Evolutionary conservation across 2,888 invertebrate genomes (phyloP), one percentile per base, ranked within the genome.

Genomic region (Diadegma fenestrale): DNA sequence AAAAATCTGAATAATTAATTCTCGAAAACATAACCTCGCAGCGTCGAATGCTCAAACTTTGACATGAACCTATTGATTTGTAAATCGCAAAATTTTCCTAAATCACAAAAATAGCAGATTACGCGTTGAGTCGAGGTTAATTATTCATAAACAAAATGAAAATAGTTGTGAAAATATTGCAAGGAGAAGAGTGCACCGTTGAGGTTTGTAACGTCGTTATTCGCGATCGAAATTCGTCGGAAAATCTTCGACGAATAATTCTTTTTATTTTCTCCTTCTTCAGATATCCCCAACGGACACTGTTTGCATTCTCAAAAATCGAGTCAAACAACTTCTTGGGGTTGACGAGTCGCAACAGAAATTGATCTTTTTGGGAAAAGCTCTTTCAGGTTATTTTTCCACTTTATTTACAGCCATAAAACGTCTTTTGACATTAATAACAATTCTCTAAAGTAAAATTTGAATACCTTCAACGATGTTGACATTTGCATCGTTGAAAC

Each of bases 261-360:
- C 19, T 12, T 37, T 26, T 12, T 48, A 68, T 43, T 37, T 2
- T 54, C 43, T 69, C 83, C 71, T 51, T 61, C 85, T 87, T 12
- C 80, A 94, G 94, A 92, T 94, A 86, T 88, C 91, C 79, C 93
- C 93, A 58, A 89, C 92, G 12, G 94, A 94, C 37, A 95, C 95
- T 26, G 96, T 97, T 88, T 94, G 95, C 26, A 96, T 97, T 90
- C 94, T 97, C 45, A 97, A 97, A 92, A 95, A 95, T 86, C 94
- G 96, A 94, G 95, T 97, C 41, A 95, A 96, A 80, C 94, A 94
- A 82, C 95, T 95, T 69, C 92, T 97, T 69, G 95, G 96, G 71
- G 96, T 97, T 88, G 96, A 97, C 14, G 94, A 96, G 17, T 93
- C 95, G 54, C 96, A 96, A 90, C 97, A 97, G 92, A 97, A 96